Conservation (phyloP, 2,797 vertebrate genomes). For the Zenarchopterus dispar region DNA sequence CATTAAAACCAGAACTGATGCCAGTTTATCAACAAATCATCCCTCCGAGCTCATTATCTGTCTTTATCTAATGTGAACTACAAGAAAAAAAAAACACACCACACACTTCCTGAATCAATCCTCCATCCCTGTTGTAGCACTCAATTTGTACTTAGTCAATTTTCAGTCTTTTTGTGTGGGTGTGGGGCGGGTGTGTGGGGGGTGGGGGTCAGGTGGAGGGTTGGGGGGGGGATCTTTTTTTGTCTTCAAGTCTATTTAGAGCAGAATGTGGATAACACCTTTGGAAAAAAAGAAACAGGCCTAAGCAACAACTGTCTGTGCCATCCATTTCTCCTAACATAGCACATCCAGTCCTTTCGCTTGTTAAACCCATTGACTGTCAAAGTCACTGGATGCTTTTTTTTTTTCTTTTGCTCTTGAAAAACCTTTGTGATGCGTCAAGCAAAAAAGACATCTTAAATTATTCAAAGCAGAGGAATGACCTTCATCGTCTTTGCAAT, state of each 20-base stretch:
- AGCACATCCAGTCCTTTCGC: background rate
- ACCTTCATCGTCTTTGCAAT: conserved; percentile 76
- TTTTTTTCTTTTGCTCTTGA: conserved; percentile 26
- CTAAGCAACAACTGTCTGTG: conserved; percentile 8
- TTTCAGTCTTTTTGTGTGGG: conserved; percentile 17
- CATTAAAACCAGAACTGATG: conserved; percentile 23
- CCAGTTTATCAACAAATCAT: conserved; percentile 25
- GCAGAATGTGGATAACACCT: background rate
- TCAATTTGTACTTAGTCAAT: conserved; percentile 7
- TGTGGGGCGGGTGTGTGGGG: too few species aligned
- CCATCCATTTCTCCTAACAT: conserved; percentile 1
- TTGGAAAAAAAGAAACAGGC: conserved; percentile 14
- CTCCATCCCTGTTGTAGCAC: background rate
- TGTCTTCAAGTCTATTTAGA: conserved; percentile 8
- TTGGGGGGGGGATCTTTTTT: too few species aligned
- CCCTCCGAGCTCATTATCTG: conserved; percentile 32
- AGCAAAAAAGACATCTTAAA: conserved; percentile 58
- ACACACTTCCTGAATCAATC: conserved; percentile 15
- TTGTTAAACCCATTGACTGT: conserved; percentile 28
- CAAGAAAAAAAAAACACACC: background rate
- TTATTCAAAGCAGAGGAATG: conserved; percentile 66
- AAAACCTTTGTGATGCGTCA: conserved; percentile 41
- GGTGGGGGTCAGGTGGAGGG: too few species aligned
- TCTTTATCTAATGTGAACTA: conserved; percentile 28
- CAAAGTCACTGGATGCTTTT: conserved; percentile 36